Conservation (phyloP, 2,797 vertebrate species). For the Myripristis murdjan region DNA sequence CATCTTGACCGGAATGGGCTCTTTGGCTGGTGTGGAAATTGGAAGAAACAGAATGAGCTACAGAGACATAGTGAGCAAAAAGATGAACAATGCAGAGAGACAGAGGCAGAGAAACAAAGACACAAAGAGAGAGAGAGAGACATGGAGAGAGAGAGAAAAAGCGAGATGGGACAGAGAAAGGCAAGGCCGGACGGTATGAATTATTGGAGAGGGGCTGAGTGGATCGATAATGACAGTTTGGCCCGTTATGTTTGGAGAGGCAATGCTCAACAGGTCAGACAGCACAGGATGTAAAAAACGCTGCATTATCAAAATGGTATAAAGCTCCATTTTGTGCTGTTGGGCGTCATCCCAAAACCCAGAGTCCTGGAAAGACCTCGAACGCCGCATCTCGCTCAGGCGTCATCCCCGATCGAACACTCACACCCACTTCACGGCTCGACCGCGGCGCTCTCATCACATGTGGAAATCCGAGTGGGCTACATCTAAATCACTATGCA, state of each 20-base stretch:
- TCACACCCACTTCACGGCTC: too few relatives aligned
- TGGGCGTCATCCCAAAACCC: background rate
- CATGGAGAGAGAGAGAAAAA: background rate
- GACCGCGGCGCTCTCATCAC: too few relatives aligned
- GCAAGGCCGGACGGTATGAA: constrained; percentile 6
- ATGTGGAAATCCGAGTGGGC: too few relatives aligned
- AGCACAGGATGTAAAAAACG: background rate
- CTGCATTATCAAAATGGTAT: constrained; percentile 32
- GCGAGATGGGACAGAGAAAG: background rate
- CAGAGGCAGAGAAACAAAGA: constrained; percentile 1
- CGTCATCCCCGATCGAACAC: too few relatives aligned
- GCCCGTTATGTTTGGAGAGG: constrained; percentile 19
- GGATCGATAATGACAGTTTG: constrained; percentile 38
- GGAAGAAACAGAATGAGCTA: constrained; percentile 6
- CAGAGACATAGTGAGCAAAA: background rate
- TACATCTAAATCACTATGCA: background rate
- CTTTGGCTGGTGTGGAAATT: background rate
- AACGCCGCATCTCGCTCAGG: background rate
- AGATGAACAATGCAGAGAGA: constrained; percentile 12
- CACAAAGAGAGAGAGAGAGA: background rate
- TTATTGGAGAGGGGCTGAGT: constrained; percentile 17
- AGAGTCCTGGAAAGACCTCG: background rate
- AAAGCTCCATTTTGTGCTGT: constrained; percentile 3
- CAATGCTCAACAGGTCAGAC: constrained; percentile 16
- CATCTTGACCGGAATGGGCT: background rate